Conservation (phyloP, 2,113 vertebrate species). For the Sinosuthora webbiana region DNA sequence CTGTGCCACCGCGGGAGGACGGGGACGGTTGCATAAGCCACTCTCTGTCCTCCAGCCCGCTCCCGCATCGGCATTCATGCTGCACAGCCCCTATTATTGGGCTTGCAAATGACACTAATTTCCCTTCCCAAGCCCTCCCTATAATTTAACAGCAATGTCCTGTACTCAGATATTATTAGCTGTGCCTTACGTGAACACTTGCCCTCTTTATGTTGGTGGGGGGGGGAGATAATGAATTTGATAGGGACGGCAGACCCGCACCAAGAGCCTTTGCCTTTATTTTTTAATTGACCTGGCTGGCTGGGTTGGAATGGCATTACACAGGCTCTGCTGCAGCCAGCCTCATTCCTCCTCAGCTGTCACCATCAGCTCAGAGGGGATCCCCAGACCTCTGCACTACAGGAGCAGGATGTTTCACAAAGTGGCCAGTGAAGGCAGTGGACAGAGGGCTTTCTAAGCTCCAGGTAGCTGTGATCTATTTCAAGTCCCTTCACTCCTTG, state of each 20-base stretch:
- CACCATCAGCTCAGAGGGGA: background rate
- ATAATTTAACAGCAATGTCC: slow-evolving; percentile 67
- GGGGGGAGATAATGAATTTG: slow-evolving; percentile 34
- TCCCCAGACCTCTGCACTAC: background rate
- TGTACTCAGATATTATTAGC: slow-evolving; percentile 67
- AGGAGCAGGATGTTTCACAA: background rate
- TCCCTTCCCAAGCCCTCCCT: slow-evolving; percentile 60
- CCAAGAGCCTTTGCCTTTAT: background rate
- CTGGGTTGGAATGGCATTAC: background rate
- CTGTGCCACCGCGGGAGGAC: background rate
- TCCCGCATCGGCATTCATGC: slow-evolving; percentile 34
- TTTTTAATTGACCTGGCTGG: slow-evolving; percentile 45
- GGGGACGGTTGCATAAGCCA: slow-evolving; percentile 47
- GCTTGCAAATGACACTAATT: slow-evolving; percentile 68
- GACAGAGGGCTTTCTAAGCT: background rate
- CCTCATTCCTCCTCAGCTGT: background rate
- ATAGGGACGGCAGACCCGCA: background rate
- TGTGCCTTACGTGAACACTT: slow-evolving; percentile 40
- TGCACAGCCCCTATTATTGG: slow-evolving; percentile 46
- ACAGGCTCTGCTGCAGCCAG: background rate
- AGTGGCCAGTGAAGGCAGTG: accelerated
- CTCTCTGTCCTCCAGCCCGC: background rate
- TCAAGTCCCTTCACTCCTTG: background rate
- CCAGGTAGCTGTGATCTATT: background rate
- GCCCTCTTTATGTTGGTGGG: slow-evolving; percentile 15